Evolutionary conservation across 2,113 vertebrate genomes (phyloP).

Genomic region (Tretioscincus oriximinensis): DNA sequence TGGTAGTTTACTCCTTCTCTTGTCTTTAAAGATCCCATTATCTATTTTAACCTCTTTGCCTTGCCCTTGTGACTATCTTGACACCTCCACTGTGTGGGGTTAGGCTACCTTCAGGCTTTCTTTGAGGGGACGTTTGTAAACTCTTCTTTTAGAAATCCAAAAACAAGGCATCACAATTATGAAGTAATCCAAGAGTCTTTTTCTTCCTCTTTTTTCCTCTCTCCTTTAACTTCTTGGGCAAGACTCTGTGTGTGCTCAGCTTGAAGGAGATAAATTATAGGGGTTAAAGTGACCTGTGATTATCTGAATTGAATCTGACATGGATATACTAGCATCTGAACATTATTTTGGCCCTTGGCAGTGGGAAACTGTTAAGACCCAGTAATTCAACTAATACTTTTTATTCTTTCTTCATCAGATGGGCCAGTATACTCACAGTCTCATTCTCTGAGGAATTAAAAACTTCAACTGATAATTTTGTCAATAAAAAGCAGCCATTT

Average conservation of each 20-base stretch:
- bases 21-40: slow-evolving; percentile 64
- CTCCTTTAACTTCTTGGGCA: slow-evolving; percentile 51
- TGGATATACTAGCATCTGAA: slow-evolving; percentile 29
- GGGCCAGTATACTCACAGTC: slow-evolving; percentile 23
- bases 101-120: slow-evolving; percentile 61
- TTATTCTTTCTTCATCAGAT: slow-evolving; percentile 36
- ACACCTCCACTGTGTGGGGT: slow-evolving; percentile 55
- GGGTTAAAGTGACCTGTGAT: slow-evolving; percentile 47
- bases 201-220: neutral
- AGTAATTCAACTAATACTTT: slow-evolving; percentile 2
- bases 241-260: slow-evolving; percentile 33
- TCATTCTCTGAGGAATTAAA: slow-evolving; percentile 30
- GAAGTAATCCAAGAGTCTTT: slow-evolving; percentile 38
- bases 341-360: slow-evolving; percentile 19
- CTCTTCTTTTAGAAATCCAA: slow-evolving; percentile 66
- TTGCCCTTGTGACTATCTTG: slow-evolving; percentile 57
- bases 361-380: slow-evolving; percentile 32
- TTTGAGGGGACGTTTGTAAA: slow-evolving; percentile 62
- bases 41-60: slow-evolving; percentile 71
- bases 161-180: slow-evolving; percentile 53
- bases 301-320: slow-evolving; percentile 40
- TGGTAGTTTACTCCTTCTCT: slow-evolving; percentile 27
- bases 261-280: slow-evolving; percentile 35
- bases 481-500: slow-evolving; percentile 47
- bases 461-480: slow-evolving; percentile 47